phyloP scores from a whole-genome alignment of 2,888 invertebrate genomes.

The Eurois occulta region DNA sequence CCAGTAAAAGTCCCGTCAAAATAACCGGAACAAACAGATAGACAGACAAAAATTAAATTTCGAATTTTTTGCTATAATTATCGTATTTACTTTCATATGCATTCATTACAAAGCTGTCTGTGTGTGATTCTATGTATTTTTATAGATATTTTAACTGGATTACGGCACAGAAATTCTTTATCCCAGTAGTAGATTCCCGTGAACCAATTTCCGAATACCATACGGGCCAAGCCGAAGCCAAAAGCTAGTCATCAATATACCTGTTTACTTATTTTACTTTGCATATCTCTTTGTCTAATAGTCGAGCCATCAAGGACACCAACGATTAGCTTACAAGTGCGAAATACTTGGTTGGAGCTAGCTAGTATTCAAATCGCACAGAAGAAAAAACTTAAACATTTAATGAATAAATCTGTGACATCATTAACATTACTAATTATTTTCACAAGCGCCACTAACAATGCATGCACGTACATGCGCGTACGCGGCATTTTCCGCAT shows the following conservation, averaged over 20 bases:
- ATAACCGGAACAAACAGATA: no score
- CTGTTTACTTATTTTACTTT: neutral
- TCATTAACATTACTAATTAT: slow-evolving; percentile 7
- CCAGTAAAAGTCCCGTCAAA: no score
- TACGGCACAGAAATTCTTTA: no score
- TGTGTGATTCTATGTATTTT: no score
- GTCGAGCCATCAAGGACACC: slow-evolving; percentile 1
- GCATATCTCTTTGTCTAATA: neutral
- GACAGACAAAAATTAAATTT: no score
- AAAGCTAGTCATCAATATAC: neutral
- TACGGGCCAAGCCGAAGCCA: neutral
- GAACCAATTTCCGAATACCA: neutral
- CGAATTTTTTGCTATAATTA: no score
- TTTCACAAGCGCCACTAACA: slow-evolving; percentile 31
- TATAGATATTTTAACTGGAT: no score
- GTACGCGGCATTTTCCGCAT: slow-evolving; percentile 36
- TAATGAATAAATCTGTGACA: neutral
- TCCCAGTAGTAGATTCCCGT: neutral
- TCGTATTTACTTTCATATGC: no score
- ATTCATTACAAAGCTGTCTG: no score
- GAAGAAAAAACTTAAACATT: neutral
- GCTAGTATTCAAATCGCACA: neutral
- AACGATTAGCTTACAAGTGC: neutral
- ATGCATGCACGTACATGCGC: slow-evolving; percentile 21
- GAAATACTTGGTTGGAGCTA: neutral